Evolutionary conservation across 1,140 invertebrate genomes (phyloP).

Genomic region (Theocolax elegans): DNA sequence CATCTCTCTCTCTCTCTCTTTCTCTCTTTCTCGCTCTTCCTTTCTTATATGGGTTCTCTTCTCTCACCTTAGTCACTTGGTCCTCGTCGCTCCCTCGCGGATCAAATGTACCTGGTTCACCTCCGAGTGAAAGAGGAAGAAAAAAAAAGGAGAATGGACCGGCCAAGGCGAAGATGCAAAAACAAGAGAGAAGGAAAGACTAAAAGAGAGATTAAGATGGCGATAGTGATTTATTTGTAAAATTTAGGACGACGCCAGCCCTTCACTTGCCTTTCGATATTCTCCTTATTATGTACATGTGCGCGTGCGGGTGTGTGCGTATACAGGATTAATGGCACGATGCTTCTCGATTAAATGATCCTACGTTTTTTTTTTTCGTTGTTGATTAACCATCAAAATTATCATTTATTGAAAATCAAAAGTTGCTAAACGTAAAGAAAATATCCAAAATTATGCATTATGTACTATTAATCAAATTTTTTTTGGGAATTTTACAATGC

Average conservation of each 20-base stretch:
- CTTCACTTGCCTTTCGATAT: too few species aligned
- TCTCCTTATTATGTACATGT: too few species aligned
- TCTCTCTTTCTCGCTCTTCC: constrained; percentile 40
- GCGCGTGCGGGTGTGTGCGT: too few species aligned
- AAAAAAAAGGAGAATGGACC: not conserved
- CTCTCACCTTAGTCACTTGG: constrained; percentile 37
- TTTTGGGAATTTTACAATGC: too few species aligned
- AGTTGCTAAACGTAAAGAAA: too few species aligned
- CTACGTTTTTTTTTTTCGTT: too few species aligned
- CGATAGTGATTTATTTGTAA: not conserved
- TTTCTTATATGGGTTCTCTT: constrained; percentile 8
- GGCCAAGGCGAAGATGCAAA: not conserved
- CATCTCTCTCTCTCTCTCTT: constrained; percentile 33
- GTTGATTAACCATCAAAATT: too few species aligned
- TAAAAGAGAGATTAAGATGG: not conserved
- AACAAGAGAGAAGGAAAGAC: not conserved
- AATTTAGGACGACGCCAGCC: not conserved
- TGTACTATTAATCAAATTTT: too few species aligned
- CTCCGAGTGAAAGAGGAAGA: not conserved
- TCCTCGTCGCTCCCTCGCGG: constrained; percentile 14
- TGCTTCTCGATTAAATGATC: too few species aligned
- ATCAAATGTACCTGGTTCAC: constrained; percentile 16
- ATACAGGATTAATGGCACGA: too few species aligned
- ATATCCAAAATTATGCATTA: too few species aligned
- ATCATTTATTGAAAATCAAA: too few species aligned